Percentiles rank a stretch among this genome's conserved stretches.
These are phyloP conservation scores for Caenorhabditis brenneri DNA, from an alignment of 1,140 invertebrate species.

Conservation along the genomic window DNA sequence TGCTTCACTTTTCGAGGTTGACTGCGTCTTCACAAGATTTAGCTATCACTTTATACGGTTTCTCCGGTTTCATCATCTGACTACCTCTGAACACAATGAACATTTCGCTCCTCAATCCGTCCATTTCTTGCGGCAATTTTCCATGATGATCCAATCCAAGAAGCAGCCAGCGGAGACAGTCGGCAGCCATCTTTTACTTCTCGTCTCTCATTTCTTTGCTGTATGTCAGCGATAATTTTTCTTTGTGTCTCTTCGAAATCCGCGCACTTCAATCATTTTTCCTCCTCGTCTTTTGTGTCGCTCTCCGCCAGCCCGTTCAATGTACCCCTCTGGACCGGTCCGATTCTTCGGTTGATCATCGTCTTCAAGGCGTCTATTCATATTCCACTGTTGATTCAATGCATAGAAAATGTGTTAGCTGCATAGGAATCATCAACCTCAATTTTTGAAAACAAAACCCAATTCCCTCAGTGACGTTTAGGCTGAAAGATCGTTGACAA, in stretches of 20 bases:
- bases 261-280: not conserved
- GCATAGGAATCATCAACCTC: not conserved
- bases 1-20: too few species aligned
- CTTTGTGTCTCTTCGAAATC: constrained; percentile 17
- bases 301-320: not conserved
- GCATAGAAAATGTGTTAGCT: constrained; percentile 11
- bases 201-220: not conserved
- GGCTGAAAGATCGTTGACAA: not conserved
- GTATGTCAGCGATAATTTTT: constrained; percentile 1
- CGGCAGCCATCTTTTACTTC: constrained; percentile 6
- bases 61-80: not conserved
- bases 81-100: not conserved
- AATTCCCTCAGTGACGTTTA: not conserved
- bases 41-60: too few species aligned
- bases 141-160: not conserved
- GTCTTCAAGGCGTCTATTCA: not conserved
- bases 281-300: not conserved
- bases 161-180: not conserved
- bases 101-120: not conserved
- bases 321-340: constrained; percentile 12
- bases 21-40: too few species aligned
- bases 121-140: not conserved
- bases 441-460: not conserved
- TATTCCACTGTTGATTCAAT: not conserved
- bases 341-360: not conserved